Conservation (phyloP, 2,113 vertebrate species). For the Pogonocichla stellata region DNA sequence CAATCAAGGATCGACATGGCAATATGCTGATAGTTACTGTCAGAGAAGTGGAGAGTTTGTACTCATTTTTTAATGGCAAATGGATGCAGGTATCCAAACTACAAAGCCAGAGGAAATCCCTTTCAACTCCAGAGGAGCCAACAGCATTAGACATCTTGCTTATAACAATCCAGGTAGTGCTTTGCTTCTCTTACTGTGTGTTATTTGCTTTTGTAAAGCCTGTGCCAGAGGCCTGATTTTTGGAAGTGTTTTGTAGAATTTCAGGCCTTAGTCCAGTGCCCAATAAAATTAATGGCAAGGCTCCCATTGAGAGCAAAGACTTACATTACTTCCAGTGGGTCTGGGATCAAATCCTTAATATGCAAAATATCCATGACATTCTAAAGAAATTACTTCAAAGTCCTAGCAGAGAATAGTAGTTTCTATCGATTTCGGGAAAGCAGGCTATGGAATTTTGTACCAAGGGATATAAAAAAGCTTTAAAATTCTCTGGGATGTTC, state of each 20-base stretch:
- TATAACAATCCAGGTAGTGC: constrained; percentile 93
- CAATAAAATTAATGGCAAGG: constrained; percentile 62
- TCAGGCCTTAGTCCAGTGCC: constrained; percentile 54
- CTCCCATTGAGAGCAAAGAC: constrained; percentile 37
- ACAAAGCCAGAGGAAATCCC: constrained; percentile 97
- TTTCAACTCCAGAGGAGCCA: constrained; percentile 96
- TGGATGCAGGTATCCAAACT: constrained; percentile 96
- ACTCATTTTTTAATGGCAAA: constrained; percentile 90
- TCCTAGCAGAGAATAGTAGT: constrained; percentile 4
- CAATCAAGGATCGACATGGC: constrained; percentile 95
- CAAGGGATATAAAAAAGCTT: constrained; percentile 35
- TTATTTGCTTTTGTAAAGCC: constrained; percentile 43
- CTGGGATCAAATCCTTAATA: constrained; percentile 42
- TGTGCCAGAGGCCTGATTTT: constrained; percentile 38
- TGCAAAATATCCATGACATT: constrained; percentile 33
- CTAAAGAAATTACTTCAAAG: constrained; percentile 34
- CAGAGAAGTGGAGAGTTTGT: constrained; percentile 88
- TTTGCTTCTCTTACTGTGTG: constrained; percentile 25
- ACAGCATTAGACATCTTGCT: constrained; percentile 95
- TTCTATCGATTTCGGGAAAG: constrained; percentile 56
- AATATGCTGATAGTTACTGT: constrained; percentile 92
- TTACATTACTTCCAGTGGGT: constrained; percentile 44
- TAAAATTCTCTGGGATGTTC: constrained; percentile 37
- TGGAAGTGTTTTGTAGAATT: constrained; percentile 41
- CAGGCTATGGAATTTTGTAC: constrained; percentile 10